Conservation (phyloP, 2,888 invertebrate genomes). For the Himalopsyche tibetana region DNA sequence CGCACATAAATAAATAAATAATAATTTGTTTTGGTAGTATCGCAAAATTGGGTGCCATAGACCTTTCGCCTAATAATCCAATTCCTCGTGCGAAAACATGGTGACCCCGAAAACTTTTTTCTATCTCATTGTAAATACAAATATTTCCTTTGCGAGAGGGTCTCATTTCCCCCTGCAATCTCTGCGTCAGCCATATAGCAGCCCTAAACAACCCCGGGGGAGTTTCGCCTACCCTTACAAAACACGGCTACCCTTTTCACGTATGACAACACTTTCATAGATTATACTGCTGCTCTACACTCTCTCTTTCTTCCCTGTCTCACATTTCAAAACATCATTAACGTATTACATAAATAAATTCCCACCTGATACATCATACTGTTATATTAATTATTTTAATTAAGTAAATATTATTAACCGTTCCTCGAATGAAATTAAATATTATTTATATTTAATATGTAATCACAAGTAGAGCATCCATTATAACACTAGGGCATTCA, state of each 20-base stretch:
- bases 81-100: constrained; percentile 4
- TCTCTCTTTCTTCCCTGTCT: background rate
- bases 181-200: constrained; percentile 36
- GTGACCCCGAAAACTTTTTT: constrained; percentile 33
- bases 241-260: constrained; percentile 55
- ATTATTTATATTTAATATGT: too few relatives aligned
- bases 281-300: constrained; percentile 41
- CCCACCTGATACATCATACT: too few relatives aligned
- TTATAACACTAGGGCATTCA: too few relatives aligned
- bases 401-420: too few relatives aligned
- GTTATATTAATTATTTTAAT: too few relatives aligned
- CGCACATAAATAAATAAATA: too few relatives aligned
- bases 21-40: too few relatives aligned
- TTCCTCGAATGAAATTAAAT: too few relatives aligned
- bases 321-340: constrained; percentile 9
- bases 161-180: constrained; percentile 31
- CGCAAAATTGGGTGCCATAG: too few relatives aligned
- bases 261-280: constrained; percentile 59
- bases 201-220: constrained; percentile 41
- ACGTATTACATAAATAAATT: too few relatives aligned
- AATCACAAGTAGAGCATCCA: too few relatives aligned
- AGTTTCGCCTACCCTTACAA: constrained; percentile 34
- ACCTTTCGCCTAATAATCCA: constrained; percentile 33
- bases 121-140: constrained; percentile 28
- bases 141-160: constrained; percentile 20